These are phyloP conservation scores for Meriones psammophilus DNA, from an alignment of 2,797 vertebrate species.

Conservation along the genomic window DNA sequence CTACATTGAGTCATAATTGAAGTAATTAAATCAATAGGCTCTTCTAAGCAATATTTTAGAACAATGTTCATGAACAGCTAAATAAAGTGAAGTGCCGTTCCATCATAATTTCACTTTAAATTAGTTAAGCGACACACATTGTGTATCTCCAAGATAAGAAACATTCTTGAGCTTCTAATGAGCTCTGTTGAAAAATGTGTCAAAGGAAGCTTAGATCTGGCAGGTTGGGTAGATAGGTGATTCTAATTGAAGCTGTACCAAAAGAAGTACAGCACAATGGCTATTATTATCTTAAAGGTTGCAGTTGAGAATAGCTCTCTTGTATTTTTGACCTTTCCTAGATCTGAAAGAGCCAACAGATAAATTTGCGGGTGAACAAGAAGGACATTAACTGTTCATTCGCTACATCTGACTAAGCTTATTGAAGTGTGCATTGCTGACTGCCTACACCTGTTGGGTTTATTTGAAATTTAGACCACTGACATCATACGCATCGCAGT, in stretches of 20 bases:
- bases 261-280: slow-evolving; percentile 1
- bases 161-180: not conserved
- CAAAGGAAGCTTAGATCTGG: not conserved
- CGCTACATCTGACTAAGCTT: not conserved
- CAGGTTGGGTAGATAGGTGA: not conserved
- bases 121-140: slow-evolving; percentile 39
- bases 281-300: slow-evolving; percentile 42
- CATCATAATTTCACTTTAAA: slow-evolving; percentile 59
- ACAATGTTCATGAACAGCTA: slow-evolving; percentile 58
- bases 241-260: not conserved
- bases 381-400: not conserved
- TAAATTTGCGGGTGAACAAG: slow-evolving; percentile 15
- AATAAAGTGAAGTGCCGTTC: slow-evolving; percentile 55
- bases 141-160: slow-evolving; percentile 17
- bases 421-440: not conserved
- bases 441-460: not conserved
- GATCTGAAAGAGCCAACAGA: not conserved
- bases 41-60: slow-evolving; percentile 62
- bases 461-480: not conserved
- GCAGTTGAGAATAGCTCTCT: not conserved
- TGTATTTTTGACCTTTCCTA: slow-evolving; percentile 4
- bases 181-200: not conserved
- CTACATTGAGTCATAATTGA: slow-evolving; percentile 58
- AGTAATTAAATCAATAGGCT: slow-evolving; percentile 55
- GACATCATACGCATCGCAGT: not conserved